Conservation (phyloP, 2,888 invertebrate genomes). For the Orthosia cruda region DNA sequence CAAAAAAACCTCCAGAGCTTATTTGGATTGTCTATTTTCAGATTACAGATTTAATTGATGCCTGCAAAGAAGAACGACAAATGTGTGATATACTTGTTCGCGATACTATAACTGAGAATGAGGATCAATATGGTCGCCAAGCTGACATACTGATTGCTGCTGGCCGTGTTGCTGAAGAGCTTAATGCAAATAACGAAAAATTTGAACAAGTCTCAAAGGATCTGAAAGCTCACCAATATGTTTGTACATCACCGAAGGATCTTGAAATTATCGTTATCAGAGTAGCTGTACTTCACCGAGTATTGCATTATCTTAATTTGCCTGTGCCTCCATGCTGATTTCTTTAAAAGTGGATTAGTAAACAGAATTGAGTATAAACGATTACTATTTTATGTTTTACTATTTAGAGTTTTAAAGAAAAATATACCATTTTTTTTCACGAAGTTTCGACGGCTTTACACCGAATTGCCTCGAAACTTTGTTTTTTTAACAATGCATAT, state of each 20-base stretch:
- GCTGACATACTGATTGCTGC: neutral
- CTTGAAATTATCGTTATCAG: neutral
- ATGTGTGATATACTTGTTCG: neutral
- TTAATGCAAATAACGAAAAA: neutral
- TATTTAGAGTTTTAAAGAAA: too few species aligned
- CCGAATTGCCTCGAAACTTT: too few species aligned
- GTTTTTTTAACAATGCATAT: too few species aligned
- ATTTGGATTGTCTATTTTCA: neutral
- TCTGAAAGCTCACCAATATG: neutral
- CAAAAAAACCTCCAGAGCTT: neutral
- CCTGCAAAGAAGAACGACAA: neutral
- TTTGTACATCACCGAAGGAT: neutral
- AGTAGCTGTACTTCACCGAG: too few species aligned
- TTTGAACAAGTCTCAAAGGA: neutral
- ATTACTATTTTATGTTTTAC: too few species aligned
- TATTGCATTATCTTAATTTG: too few species aligned
- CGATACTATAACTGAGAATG: neutral
- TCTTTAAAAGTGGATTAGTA: too few species aligned
- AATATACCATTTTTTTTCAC: too few species aligned
- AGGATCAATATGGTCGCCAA: neutral
- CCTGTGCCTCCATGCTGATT: too few species aligned
- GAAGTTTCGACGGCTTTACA: too few species aligned
- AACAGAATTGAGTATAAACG: too few species aligned
- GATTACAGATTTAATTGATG: neutral
- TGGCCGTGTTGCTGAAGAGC: neutral